These are phyloP conservation scores for Aquatica leii DNA, from an alignment of 2,888 invertebrate species.

Conservation along the genomic window DNA sequence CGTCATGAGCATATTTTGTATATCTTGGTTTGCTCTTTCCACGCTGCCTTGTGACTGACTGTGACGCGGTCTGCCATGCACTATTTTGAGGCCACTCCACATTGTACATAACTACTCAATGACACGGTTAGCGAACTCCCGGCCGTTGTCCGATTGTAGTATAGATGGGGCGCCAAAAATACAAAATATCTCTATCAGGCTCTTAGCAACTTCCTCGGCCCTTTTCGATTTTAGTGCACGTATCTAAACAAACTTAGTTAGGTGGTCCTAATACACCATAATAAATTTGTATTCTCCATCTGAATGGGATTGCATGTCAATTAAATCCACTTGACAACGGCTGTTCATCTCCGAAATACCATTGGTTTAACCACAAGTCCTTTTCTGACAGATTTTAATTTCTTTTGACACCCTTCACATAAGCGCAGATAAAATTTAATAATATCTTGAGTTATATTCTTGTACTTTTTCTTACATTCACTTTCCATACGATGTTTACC, in stretches of 20 bases:
- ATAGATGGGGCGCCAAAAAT: constrained; percentile 34
- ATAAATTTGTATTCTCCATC: constrained; percentile 33
- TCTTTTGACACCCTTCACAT: too few relatives aligned
- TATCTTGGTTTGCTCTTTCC: constrained; percentile 29
- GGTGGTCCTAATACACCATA: constrained; percentile 22
- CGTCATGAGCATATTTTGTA: constrained; percentile 26
- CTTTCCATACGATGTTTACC: neutral
- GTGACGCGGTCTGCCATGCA: constrained; percentile 35
- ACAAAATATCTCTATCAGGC: constrained; percentile 30
- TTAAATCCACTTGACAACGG: constrained; percentile 26
- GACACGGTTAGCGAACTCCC: constrained; percentile 9
- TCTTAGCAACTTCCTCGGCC: constrained; percentile 19
- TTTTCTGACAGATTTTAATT: too few relatives aligned
- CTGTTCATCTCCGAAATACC: constrained; percentile 40
- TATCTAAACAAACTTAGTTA: constrained; percentile 31
- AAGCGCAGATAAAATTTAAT: too few relatives aligned
- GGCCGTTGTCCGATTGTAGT: constrained; percentile 29
- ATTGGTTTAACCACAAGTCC: constrained; percentile 41
- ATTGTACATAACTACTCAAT: constrained; percentile 15
- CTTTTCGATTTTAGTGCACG: constrained; percentile 14
- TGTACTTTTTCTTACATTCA: too few relatives aligned
- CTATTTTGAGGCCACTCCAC: neutral
- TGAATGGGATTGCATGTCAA: constrained; percentile 30
- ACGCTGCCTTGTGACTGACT: constrained; percentile 28
- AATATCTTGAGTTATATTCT: too few relatives aligned